Evolutionary conservation across 2,888 invertebrate genomes (phyloP).

Genomic region (Epistrophella euchroma): DNA sequence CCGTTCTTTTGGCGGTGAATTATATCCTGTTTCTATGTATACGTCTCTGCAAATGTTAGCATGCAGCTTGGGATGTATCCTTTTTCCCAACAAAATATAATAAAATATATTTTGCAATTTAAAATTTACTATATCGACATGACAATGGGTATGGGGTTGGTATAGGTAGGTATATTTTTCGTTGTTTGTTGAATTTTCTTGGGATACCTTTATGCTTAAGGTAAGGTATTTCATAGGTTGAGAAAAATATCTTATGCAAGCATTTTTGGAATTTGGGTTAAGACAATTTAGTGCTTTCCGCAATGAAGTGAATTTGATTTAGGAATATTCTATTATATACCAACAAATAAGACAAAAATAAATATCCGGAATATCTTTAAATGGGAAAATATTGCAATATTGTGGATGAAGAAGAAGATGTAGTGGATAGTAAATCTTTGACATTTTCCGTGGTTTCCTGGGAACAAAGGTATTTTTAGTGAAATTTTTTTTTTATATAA

Average conservation of each 20-base stretch:
- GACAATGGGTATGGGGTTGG: constrained; percentile 29
- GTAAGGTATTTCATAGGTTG: constrained; percentile 3
- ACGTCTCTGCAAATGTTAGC: constrained; percentile 31
- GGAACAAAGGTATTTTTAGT: not conserved
- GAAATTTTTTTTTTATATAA: not conserved
- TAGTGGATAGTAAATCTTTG: not conserved
- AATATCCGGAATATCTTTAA: not conserved
- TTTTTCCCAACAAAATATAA: constrained; percentile 11
- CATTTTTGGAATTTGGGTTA: constrained; percentile 43
- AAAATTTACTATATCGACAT: constrained; percentile 74
- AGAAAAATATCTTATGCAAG: constrained; percentile 4
- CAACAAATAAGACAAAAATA: not conserved
- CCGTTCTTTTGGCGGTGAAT: constrained; percentile 65
- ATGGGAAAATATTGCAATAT: not conserved
- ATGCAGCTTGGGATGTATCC: constrained; percentile 20
- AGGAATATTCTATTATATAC: constrained; percentile 19
- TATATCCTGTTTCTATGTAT: constrained; percentile 48
- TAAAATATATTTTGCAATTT: constrained; percentile 67
- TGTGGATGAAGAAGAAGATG: not conserved
- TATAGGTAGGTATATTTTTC: not conserved
- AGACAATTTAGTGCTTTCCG: constrained; percentile 67
- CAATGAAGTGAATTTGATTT: constrained; percentile 67
- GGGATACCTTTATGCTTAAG: constrained; percentile 21
- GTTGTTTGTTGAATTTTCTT: constrained; percentile 1
- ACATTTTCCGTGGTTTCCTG: not conserved